Percentiles rank a stretch among this genome's conserved stretches.
These are phyloP conservation scores for Gnatocerus cornutus DNA, from an alignment of 2,888 invertebrate genomes.

Conservation along the genomic window DNA sequence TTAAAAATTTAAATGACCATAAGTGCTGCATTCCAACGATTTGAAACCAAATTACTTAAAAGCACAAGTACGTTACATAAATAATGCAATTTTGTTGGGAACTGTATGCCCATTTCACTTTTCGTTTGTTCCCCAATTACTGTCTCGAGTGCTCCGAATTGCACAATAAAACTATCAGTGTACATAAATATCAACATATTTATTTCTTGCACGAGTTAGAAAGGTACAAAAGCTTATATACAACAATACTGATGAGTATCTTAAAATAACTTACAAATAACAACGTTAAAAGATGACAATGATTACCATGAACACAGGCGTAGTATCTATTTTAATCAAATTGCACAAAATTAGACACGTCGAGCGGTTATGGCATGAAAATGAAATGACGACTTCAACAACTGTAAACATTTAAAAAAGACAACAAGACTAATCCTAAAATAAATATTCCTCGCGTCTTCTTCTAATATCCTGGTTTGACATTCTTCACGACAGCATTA, in stretches of 20 bases:
- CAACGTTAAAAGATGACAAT: slow-evolving; percentile 34
- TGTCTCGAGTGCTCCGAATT: slow-evolving; percentile 13
- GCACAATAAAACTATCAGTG: background rate
- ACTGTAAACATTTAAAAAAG: slow-evolving; percentile 36
- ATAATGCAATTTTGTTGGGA: slow-evolving; percentile 9
- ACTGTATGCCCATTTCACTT: slow-evolving; percentile 20
- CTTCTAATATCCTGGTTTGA: slow-evolving; percentile 61
- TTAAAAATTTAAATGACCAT: slow-evolving; percentile 24
- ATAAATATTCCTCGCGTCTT: slow-evolving; percentile 31
- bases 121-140: slow-evolving; percentile 32
- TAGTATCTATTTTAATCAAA: slow-evolving; percentile 51
- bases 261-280: slow-evolving; percentile 33
- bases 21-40: slow-evolving; percentile 5
- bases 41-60: slow-evolving; percentile 8
- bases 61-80: slow-evolving; percentile 13
- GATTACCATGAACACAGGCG: slow-evolving; percentile 57
- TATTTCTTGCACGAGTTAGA: slow-evolving; percentile 30
- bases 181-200: slow-evolving; percentile 37
- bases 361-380: slow-evolving; percentile 44
- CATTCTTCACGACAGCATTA: slow-evolving; percentile 67
- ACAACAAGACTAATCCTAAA: slow-evolving; percentile 32
- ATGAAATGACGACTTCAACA: slow-evolving; percentile 40
- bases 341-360: slow-evolving; percentile 12
- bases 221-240: slow-evolving; percentile 38
- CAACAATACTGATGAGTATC: slow-evolving; percentile 38